Evolutionary conservation across 2,113 vertebrate species (phyloP).

Genomic region (Phaethornis superciliosus): DNA sequence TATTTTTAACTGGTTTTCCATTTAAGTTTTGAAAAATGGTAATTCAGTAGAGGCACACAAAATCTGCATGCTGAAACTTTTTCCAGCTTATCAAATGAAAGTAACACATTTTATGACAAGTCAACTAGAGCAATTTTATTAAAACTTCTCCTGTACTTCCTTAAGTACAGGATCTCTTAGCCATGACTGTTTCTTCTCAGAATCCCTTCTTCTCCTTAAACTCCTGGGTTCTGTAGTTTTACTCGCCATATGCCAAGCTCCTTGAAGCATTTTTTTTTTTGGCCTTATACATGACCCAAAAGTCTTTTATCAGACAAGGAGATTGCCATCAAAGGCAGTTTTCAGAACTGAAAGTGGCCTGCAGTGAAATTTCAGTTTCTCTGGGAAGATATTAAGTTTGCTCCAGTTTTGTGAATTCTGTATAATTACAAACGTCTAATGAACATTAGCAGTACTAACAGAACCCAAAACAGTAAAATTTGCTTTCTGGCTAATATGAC

Average conservation of each 20-base stretch:
- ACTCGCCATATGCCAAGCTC: background rate
- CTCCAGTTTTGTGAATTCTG: background rate
- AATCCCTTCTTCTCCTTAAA: background rate
- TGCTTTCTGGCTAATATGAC: background rate
- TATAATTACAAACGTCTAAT: background rate
- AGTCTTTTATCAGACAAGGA: background rate
- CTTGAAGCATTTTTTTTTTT: background rate
- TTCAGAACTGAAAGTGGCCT: background rate
- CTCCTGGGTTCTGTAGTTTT: background rate
- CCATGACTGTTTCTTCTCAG: background rate
- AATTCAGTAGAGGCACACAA: background rate
- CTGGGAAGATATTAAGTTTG: background rate
- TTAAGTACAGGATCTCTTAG: background rate
- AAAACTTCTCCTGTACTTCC: background rate
- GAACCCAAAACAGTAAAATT: background rate
- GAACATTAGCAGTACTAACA: background rate
- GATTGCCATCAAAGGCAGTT: background rate
- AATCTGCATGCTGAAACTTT: background rate
- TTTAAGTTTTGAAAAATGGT: conserved; percentile 70
- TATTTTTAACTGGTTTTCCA: conserved; percentile 60
- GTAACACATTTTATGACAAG: background rate
- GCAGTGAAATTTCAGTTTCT: background rate
- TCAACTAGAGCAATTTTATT: background rate
- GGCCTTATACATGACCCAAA: background rate
- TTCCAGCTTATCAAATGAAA: background rate